phyloP scores from a whole-genome alignment of 2,797 vertebrate genomes.

The Sebastes paucispinis region DNA sequence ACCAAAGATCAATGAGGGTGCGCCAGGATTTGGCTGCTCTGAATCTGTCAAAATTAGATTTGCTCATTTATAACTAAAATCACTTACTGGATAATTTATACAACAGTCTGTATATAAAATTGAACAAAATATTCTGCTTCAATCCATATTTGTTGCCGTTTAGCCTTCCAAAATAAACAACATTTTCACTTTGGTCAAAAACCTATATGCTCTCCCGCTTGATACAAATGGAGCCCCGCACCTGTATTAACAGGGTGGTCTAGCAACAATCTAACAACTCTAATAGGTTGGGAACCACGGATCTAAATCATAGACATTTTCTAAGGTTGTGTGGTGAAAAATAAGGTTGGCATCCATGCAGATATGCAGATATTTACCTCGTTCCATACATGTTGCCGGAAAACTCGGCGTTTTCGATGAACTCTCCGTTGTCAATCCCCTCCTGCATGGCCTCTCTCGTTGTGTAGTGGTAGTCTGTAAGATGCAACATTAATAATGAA shows the following conservation, averaged over 20 bases:
- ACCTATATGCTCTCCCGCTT: not conserved
- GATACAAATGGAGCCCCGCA: not conserved
- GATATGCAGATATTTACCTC: slow-evolving; percentile 79
- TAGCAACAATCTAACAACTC: not conserved
- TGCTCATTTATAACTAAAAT: not conserved
- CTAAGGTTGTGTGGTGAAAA: not conserved
- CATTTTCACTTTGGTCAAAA: not conserved
- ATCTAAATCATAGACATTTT: not conserved
- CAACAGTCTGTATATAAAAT: not conserved
- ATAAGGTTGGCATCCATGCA: not conserved
- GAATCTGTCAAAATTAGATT: not conserved
- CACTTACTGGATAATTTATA: too few species aligned
- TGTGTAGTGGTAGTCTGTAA: slow-evolving; percentile 93
- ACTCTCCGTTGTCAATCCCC: slow-evolving; percentile 87
- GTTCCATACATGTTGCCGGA: slow-evolving; percentile 97
- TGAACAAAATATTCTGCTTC: not conserved
- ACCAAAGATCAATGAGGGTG: not conserved
- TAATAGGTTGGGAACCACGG: too few species aligned
- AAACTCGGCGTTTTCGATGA: slow-evolving; percentile 94
- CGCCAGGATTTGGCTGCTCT: not conserved
- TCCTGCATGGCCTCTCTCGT: slow-evolving; percentile 90
- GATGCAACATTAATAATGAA: slow-evolving; percentile 14
- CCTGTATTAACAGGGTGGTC: not conserved
- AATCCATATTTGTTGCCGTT: not conserved
- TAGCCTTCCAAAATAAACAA: not conserved